A percentile compares a stretch with the other conserved stretches of the same genome.
Evolutionary conservation across 2,888 invertebrate species (phyloP).

Genomic region (Drosophila demipolita): DNA sequence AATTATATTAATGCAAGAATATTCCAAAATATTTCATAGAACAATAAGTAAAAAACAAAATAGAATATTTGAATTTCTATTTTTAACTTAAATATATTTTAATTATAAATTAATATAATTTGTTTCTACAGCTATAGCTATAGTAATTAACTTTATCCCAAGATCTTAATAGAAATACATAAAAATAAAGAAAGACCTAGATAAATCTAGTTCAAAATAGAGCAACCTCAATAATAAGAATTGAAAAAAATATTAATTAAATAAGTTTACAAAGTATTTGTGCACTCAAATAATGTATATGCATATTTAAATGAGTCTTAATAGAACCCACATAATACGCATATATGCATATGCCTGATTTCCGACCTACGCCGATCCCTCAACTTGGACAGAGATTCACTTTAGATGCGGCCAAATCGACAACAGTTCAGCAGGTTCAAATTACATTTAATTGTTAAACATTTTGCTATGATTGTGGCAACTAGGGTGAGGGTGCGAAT

Average conservation of each 20-base stretch:
- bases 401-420: slow-evolving; percentile 27
- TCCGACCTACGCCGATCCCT: slow-evolving; percentile 25
- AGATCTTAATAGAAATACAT: neutral
- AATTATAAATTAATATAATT: neutral
- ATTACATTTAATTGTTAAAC: slow-evolving; percentile 75
- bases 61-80: too few relatives aligned
- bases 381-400: slow-evolving; percentile 2
- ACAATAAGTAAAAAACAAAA: too few relatives aligned
- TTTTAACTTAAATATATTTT: neutral
- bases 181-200: neutral
- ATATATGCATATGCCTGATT: slow-evolving; percentile 8
- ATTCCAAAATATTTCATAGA: too few relatives aligned
- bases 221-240: neutral
- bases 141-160: rapidly evolving
- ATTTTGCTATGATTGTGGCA: slow-evolving; percentile 47
- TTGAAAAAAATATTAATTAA: neutral
- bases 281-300: neutral
- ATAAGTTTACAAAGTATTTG: neutral
- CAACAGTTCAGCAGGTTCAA: slow-evolving; percentile 60
- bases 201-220: neutral
- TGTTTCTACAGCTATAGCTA: neutral
- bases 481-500: neutral
- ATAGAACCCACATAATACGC: slow-evolving; percentile 19
- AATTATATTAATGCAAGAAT: too few relatives aligned
- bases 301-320: slow-evolving; percentile 10